Evolutionary conservation across 1,140 invertebrate species (phyloP), one percentile per base, ranked within the genome.

Genomic region (Gonatopus flavifemur): DNA sequence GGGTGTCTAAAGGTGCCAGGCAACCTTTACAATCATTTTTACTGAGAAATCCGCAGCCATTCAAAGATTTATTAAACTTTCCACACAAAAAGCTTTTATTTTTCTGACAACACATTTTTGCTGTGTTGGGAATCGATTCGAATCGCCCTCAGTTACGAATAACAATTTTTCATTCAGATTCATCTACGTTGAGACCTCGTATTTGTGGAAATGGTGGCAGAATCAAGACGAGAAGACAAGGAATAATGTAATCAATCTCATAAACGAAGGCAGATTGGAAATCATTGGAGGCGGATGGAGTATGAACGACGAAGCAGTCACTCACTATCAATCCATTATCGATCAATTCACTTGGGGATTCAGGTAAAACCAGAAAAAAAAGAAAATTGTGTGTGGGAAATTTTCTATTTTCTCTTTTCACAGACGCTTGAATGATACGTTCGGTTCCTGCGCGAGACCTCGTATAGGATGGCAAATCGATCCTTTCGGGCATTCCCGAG

Each of bases 301-400:
- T 47, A 94, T 96, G 92, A 94, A 97, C 73, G 96, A 98, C 67
- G 96, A 98, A 69, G 95, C 94, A 0, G 80, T 85, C 0, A 86
- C 90, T 1, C 92, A 98, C 69, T 99, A 98, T 72, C 90, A 91
- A 54, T 92, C 90, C 35, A 88, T 94, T 9, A 88, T 99, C 21
- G 95, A 98, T 76, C 94, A 98, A 73, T 94, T 95, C 66, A 84
- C 86, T 7, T 87, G 85, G 83, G 88, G 88, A 9, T 77, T 90
- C 22, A 84, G 82, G 88, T 89, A 66, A 25, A 40, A 3, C 7
- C 0, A 18, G 9, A 54, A 7, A 12, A 36, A 3, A 24, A n/a
- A 45, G 3, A 43, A 19, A 39, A 7, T 21, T 24, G 13, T 37
- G 22, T n/a, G n/a, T n/a, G n/a, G n/a, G n/a, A n/a, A n/a, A n/a